Evolutionary conservation across 2,888 invertebrate genomes (phyloP).

Genomic region (Hemaris fuciformis): DNA sequence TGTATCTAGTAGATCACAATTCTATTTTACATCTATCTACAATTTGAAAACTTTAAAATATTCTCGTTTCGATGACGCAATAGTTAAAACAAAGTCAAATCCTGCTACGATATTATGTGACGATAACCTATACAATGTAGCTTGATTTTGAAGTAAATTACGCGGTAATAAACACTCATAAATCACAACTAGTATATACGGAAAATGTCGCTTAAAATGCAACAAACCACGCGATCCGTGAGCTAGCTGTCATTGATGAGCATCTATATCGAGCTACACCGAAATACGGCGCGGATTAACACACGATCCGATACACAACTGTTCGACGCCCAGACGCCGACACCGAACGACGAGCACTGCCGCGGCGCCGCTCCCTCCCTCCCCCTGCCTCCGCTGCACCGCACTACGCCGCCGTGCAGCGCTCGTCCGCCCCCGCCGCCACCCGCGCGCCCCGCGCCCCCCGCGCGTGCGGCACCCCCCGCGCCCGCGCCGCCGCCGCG

Average conservation of each 20-base stretch:
- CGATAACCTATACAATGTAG: constrained; percentile 9
- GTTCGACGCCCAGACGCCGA: neutral
- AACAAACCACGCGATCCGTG: neutral
- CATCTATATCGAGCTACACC: neutral
- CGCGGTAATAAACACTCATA: neutral
- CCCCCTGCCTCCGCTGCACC: neutral
- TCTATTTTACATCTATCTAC: neutral
- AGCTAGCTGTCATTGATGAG: neutral
- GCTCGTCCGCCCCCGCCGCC: neutral
- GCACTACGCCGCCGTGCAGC: neutral
- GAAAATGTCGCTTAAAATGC: neutral
- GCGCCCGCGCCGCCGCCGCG: too few relatives aligned
- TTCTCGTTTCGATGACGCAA: neutral
- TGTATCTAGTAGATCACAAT: neutral
- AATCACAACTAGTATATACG: neutral
- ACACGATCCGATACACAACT: neutral
- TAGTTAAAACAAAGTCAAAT: neutral
- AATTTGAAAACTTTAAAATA: neutral
- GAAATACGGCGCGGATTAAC: neutral
- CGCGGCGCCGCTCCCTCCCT: neutral
- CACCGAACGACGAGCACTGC: too few relatives aligned
- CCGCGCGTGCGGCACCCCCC: too few relatives aligned
- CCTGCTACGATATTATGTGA: constrained; percentile 3
- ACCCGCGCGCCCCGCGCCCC: neutral
- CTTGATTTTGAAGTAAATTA: neutral